Base-by-base conservation (phyloP, 2,888 invertebrate species). In the Yponomeuta cagnagella region DNA sequence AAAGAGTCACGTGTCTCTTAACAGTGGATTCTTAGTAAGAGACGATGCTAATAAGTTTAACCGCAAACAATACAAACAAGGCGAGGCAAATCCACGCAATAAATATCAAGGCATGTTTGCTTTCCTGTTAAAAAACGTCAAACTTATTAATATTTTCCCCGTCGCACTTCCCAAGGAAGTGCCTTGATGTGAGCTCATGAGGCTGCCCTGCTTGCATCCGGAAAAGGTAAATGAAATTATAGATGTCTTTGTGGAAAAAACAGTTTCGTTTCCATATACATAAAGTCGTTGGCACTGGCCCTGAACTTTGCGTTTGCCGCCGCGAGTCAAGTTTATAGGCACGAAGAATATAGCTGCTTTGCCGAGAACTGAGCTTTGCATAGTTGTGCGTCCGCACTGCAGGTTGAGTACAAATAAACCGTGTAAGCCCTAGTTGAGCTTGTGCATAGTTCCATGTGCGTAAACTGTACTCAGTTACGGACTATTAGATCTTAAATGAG, bases 141-240 rank as follows among this genome's bases (percentile, higher is more conserved):
- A 23, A 30, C 23, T 33, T 31, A 65, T 65, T 31, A 65, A 30
- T 10, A 65, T 65, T 31, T 30, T 65, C 3, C 31, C 9, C 65
- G 15, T 15, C 15, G 52, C 52, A 65, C 65, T 65, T 65, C 65
- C 65, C 30, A 65, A 65, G 65, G 65, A 65, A 65, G 65, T 65
- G 30, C 31, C 65, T 65, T 65, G 65, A 12, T 43, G 12, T 65
- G 31, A 65, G 65, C 23, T 30, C 65, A 1, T 65, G 30, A 65
- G 52, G 52, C 15, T 58, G 52, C 15, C 12, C 15, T 65, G 64
- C 31, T 4, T 65, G 64, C 31, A 33, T 65, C 65, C 65, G 30
- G 31, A 23, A 64, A 65, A 65, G 65, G 65, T 65, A 65, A 65
- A 65, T 15, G 52, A 58, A 65, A 65, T 33, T 31, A 31, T 33